phyloP scores from a whole-genome alignment of 1,140 invertebrate genomes.

The Lerema accius region DNA sequence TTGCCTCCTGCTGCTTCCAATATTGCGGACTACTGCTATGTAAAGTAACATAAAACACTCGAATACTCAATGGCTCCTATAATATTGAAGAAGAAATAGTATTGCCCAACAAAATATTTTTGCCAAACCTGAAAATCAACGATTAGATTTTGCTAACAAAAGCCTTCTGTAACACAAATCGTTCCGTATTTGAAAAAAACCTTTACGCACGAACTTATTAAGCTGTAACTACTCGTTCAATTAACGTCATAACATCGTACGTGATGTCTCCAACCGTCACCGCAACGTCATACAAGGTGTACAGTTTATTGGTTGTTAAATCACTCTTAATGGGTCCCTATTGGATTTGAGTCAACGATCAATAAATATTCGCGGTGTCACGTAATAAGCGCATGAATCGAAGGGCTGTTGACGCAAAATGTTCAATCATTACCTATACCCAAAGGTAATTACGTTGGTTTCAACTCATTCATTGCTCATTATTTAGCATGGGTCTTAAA shows the following conservation, averaged over 20 bases:
- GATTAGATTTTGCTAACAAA: too few relatives aligned
- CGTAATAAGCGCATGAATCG: constrained; percentile 5
- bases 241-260: constrained; percentile 37
- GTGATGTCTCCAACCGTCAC: constrained; percentile 36
- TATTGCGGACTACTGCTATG: too few relatives aligned
- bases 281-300: constrained; percentile 19
- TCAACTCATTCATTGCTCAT: too few relatives aligned
- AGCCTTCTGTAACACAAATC: not conserved
- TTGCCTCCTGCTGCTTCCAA: too few relatives aligned
- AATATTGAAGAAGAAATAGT: too few relatives aligned
- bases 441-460: too few relatives aligned
- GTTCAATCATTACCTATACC: too few relatives aligned
- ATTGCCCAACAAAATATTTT: too few relatives aligned
- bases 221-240: not conserved
- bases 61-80: too few relatives aligned
- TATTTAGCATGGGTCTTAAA: too few relatives aligned
- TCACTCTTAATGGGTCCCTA: constrained; percentile 27
- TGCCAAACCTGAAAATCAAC: too few relatives aligned
- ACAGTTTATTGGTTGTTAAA: constrained; percentile 34
- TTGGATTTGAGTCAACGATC: constrained; percentile 22
- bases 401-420: constrained; percentile 12
- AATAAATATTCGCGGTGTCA: not conserved
- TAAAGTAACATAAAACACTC: too few relatives aligned
- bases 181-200: not conserved
- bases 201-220: not conserved